Evolutionary conservation across 1,140 invertebrate species (phyloP), one percentile per base, ranked within the genome.

Genomic region (Leptopilina boulardi): DNA sequence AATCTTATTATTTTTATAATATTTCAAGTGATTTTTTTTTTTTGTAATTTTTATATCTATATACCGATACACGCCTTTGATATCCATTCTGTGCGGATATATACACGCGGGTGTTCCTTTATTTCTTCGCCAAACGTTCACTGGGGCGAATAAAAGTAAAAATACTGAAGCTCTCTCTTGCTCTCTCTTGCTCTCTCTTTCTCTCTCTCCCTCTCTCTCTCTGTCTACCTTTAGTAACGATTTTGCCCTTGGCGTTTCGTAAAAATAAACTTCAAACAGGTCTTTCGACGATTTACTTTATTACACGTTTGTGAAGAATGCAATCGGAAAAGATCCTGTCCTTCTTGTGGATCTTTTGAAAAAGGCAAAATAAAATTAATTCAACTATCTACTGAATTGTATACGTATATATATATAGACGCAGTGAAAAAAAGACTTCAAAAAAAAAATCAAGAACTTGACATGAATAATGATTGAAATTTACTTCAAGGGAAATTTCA

Each of bases 181-280:
- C n/a, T n/a, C n/a, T n/a, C n/a, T n/a, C n/a, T n/a, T n/a, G n/a
- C n/a, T n/a, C n/a, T n/a, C n/a, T n/a, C n/a, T n/a, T n/a, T n/a
- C n/a, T n/a, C n/a, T n/a, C n/a, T n/a, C n/a, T n/a, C n/a, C n/a
- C n/a, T n/a, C n/a, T n/a, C n/a, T n/a, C n/a, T n/a, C n/a, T n/a
- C n/a, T n/a, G n/a, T n/a, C n/a, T 66, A 66, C 59, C 23, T 30
- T 30, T 23, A 66, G 26, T 66, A 66, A 66, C 59, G 59, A 66
- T 66, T 66, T 66, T 66, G 59, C 59, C 59, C 59, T 30, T 66
- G 26, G 59, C 26, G 59, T n/a, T 66, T 66, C 59, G 21, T 66
- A 66, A 66, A 59, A 66, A 66, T 66, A 66, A 66, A 66, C 59
- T 66, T 66, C 59, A 66, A 66, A 66, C 59, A 66, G 59, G 59